Percentiles rank a stretch among this genome's conserved stretches.
Evolutionary conservation across 2,113 vertebrate species (phyloP).

Genomic region (Pavo muticus): DNA sequence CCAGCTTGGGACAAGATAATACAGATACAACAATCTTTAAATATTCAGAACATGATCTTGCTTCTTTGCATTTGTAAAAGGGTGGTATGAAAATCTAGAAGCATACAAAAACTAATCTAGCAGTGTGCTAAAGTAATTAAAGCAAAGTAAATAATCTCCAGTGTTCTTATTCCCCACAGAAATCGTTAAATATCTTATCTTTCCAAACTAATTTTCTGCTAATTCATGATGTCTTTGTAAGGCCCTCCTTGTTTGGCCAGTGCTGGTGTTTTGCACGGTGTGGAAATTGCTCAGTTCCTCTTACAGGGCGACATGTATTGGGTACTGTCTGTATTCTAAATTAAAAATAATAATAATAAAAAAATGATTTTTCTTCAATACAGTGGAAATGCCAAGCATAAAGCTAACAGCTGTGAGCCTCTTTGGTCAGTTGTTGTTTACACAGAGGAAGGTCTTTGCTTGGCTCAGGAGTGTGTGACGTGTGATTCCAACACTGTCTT

Average conservation of each 20-base stretch:
- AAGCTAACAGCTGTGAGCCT: neutral
- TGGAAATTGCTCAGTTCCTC: neutral
- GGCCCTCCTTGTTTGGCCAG: slow-evolving; percentile 33
- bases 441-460: neutral
- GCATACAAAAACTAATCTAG: slow-evolving; percentile 79
- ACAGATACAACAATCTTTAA: slow-evolving; percentile 46
- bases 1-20: slow-evolving; percentile 30
- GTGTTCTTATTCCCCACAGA: slow-evolving; percentile 79
- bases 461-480: neutral
- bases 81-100: slow-evolving; percentile 71
- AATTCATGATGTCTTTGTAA: slow-evolving; percentile 72
- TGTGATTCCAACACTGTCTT: neutral
- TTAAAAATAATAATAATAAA: neutral
- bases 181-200: slow-evolving; percentile 81
- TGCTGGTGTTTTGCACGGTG: neutral
- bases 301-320: rapidly evolving
- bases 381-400: neutral
- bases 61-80: slow-evolving; percentile 75
- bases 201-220: slow-evolving; percentile 74
- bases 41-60: slow-evolving; percentile 71
- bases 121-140: slow-evolving; percentile 80
- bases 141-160: slow-evolving; percentile 82
- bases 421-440: neutral
- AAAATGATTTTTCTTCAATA: neutral
- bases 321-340: neutral